Conservation (phyloP, 1,140 invertebrate species). For the Dendrolimus kikuchii region DNA sequence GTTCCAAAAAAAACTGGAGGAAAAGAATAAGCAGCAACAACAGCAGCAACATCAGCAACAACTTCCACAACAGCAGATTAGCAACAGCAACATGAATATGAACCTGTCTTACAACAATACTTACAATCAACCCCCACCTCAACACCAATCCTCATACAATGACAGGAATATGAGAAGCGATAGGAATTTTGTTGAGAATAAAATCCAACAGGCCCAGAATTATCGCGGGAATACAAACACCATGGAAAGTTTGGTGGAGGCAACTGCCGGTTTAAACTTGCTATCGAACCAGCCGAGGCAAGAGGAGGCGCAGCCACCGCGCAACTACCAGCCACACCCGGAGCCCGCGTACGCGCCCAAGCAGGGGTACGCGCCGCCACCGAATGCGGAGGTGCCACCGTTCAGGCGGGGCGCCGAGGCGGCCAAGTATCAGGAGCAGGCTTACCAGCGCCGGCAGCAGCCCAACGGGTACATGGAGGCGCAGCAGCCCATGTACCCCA, state of each 20-base stretch:
- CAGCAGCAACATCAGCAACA: constrained; percentile 28
- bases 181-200: constrained; percentile 35
- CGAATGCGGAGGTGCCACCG: constrained; percentile 34
- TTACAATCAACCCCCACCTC: constrained; percentile 38
- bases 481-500: constrained; percentile 38
- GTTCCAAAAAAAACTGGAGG: constrained; percentile 68
- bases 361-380: constrained; percentile 34
- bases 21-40: constrained; percentile 61
- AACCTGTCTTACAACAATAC: constrained; percentile 45
- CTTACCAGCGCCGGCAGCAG: constrained; percentile 29
- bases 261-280: constrained; percentile 53
- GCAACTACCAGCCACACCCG: constrained; percentile 31
- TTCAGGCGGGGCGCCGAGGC: constrained; percentile 34
- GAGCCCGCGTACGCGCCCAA: constrained; percentile 38
- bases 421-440: constrained; percentile 33
- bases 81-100: constrained; percentile 27
- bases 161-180: constrained; percentile 45
- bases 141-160: constrained; percentile 31
- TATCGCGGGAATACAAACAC: constrained; percentile 39
- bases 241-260: constrained; percentile 57
- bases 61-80: constrained; percentile 33
- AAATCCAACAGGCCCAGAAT: constrained; percentile 39
- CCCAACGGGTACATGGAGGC: constrained; percentile 56
- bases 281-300: constrained; percentile 39
- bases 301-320: constrained; percentile 33